Base-by-base conservation (phyloP, 2,888 invertebrate species). In the Seira ritae region DNA sequence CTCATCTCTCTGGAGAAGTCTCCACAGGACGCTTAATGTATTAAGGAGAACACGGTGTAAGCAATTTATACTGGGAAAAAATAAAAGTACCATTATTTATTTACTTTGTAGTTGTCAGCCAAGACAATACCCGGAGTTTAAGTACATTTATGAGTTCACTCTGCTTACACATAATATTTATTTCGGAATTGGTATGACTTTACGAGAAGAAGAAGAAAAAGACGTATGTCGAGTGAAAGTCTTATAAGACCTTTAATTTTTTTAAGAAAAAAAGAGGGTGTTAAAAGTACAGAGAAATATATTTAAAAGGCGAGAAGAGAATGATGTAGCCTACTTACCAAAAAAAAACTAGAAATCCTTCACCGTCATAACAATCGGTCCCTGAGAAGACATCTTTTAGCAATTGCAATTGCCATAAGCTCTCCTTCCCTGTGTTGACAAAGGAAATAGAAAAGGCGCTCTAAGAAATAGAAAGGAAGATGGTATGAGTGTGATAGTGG, bases 331-430 rank as follows among this genome's bases (percentile, higher is more conserved):
- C 31, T 55, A 17, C 46, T 24, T 60, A n/a, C 46, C 15, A 20
- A 70, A 20, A 42, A 37, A 17, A 77, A 70, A 76, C 60, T 74
- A 66, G 71, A 71, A 76, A 80, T 82, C 60, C 82, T 82, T 82
- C 82, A 82, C 82, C 82, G 72, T 82, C 65, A 82, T 42, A 76
- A 77, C 60, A 77, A 73, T 77, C 73, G 77, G 68, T 80, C 73
- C 76, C 82, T 46, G 37, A 82, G 68, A 78, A 83, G 83, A 77
- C 78, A 83, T 78, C 78, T 73, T 83, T 83, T 78, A 69, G 74
- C 73, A 69, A 78, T 83, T 83, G 83, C 70, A 17, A 83, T 31
- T 69, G 73, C 78, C 78, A 68, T 77, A 77, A 71, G 62, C 65
- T 71, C 24, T 23, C 50, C 62, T 50, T 71, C 23, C 31, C 60